A percentile compares a stretch with the other conserved stretches of the same genome.
These are phyloP conservation scores for Tympanuchus pallidicinctus DNA, from an alignment of 2,113 vertebrate species.

Conservation along the genomic window DNA sequence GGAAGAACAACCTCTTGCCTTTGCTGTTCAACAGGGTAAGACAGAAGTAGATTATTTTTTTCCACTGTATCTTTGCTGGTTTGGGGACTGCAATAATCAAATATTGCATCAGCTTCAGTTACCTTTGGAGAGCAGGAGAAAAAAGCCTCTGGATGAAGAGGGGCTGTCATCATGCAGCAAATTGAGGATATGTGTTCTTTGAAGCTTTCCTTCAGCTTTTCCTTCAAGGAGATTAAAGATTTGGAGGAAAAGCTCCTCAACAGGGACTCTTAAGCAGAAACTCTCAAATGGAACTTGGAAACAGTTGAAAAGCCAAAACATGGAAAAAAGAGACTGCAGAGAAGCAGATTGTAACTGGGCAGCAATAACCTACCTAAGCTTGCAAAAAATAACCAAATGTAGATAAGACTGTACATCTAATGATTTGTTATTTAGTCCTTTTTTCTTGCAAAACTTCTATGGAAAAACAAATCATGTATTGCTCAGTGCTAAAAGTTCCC, in stretches of 20 bases:
- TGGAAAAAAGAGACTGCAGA: not conserved
- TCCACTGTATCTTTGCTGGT: not conserved
- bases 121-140: not conserved
- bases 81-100: not conserved
- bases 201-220: not conserved
- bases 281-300: constrained; percentile 27
- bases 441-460: not conserved
- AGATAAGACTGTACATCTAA: not conserved
- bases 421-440: constrained; percentile 6
- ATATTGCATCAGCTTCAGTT: not conserved
- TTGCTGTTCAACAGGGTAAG: not conserved
- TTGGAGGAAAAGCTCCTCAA: not conserved
- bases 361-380: not conserved
- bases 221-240: constrained; percentile 5
- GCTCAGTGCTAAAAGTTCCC: not conserved
- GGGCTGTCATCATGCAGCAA: not conserved
- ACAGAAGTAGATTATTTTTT: not conserved
- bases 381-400: not conserved
- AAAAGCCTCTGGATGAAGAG: not conserved
- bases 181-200: not conserved
- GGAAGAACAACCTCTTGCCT: not conserved
- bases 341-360: constrained; percentile 11
- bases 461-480: not conserved
- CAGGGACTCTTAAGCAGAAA: not conserved
- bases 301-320: constrained; percentile 19